These are phyloP conservation scores for Arbacia lixula DNA, from an alignment of 53 echinoderm and acorn worm genomes.

Conservation along the genomic window DNA sequence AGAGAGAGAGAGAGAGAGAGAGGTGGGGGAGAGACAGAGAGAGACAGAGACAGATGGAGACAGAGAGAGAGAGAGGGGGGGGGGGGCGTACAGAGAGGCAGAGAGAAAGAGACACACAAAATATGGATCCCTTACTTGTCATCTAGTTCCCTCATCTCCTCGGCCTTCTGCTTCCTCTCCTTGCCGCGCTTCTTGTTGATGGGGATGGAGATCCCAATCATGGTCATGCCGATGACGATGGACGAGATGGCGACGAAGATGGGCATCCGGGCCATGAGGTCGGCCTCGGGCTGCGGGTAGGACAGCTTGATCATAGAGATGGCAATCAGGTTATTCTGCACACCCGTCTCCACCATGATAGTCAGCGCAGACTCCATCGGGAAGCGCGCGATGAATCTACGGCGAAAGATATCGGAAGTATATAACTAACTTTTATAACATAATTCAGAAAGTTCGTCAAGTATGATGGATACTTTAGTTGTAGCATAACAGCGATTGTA, in stretches of 20 bases:
- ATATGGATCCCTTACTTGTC: too few relatives aligned
- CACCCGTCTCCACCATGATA: slow-evolving; percentile 86
- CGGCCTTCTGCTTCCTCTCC: slow-evolving; percentile 56
- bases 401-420: too few relatives aligned
- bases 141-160: too few relatives aligned
- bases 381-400: slow-evolving; percentile 73
- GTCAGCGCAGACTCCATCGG: slow-evolving; percentile 74
- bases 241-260: slow-evolving; percentile 85
- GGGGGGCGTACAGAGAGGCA: too few relatives aligned
- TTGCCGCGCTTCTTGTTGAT: slow-evolving; percentile 63
- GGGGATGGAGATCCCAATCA: slow-evolving; percentile 73
- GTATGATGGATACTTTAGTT: too few relatives aligned
- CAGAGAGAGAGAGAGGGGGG: too few relatives aligned
- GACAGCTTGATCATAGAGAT: slow-evolving; percentile 91
- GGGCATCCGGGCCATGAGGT: slow-evolving; percentile 89
- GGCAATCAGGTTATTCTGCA: slow-evolving; percentile 94
- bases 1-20: too few relatives aligned
- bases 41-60: too few relatives aligned
- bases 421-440: background rate
- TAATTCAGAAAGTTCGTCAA: background rate
- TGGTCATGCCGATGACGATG: slow-evolving; percentile 79
- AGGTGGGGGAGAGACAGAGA: too few relatives aligned
- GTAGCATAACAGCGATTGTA: too few relatives aligned
- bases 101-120: background rate
- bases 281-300: slow-evolving; percentile 93